Evolutionary conservation across 2,113 vertebrate species (phyloP).

Genomic region (Scartelaos histophorus): DNA sequence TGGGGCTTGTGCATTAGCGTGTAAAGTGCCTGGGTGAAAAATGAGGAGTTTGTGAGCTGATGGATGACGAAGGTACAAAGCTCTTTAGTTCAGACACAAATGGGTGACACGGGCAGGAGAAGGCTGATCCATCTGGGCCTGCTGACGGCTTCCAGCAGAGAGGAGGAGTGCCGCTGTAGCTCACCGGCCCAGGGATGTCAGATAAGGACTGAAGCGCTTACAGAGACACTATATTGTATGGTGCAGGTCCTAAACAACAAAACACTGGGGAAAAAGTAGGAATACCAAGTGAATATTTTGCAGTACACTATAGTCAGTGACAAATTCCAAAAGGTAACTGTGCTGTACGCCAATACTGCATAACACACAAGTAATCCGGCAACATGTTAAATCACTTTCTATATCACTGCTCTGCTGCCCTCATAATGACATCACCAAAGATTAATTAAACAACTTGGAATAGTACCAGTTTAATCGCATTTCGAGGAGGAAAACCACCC

Average conservation of each 20-base stretch:
- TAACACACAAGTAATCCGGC: too few relatives aligned
- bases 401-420: too few relatives aligned
- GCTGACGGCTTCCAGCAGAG: constrained; percentile 75
- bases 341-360: too few relatives aligned
- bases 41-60: constrained; percentile 45
- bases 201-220: constrained; percentile 68
- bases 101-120: constrained; percentile 22
- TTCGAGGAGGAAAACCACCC: too few relatives aligned
- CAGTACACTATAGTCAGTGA: too few relatives aligned
- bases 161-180: constrained; percentile 58
- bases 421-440: too few relatives aligned
- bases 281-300: background rate
- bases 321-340: too few relatives aligned
- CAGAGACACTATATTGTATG: constrained; percentile 35
- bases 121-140: constrained; percentile 59
- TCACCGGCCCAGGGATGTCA: constrained; percentile 65
- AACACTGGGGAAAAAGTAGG: constrained; percentile 3
- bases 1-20: constrained; percentile 41
- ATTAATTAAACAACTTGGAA: too few relatives aligned
- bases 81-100: constrained; percentile 45
- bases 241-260: constrained; percentile 5
- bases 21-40: constrained; percentile 52
- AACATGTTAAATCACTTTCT: too few relatives aligned
- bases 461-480: too few relatives aligned
- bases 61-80: constrained; percentile 40